Evolutionary conservation across 2,888 invertebrate species (phyloP), one percentile per base, ranked within the genome.

Genomic region (Unio delphinus): DNA sequence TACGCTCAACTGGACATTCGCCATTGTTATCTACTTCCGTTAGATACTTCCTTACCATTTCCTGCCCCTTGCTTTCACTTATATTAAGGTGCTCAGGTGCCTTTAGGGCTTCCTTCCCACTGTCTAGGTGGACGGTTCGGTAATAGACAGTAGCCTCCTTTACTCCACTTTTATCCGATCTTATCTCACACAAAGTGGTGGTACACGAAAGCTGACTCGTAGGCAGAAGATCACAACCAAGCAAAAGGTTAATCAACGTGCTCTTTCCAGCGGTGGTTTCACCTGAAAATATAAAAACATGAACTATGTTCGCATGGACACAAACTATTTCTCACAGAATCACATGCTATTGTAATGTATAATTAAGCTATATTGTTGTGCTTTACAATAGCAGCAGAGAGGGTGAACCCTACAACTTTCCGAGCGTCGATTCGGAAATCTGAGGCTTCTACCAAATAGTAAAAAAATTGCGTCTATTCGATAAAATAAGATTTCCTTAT

Each of bases 1-100:
- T 79, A 56, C 78, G 78, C 56, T 82, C 80, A 67, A 77, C 82
- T 1, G 80, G 80, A 45, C 80, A 83, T 28, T 83, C 81, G 8
- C 81, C 81, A 3, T 76, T 79, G 4, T 77, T 77, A 18, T 81
- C 80, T 18, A 69, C 56, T 15, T 73, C 64, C 20, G 57, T 61
- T 4, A 80, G 69, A 4, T 70, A 74, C 11, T 64, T 56, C 5
- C 73, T 64, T 20, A 81, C 69, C 34, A 67, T 45, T 11, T 65
- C 57, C 4, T 76, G 15, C 18, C 79, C 79, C 3, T 56, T 20
- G 11, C 71, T 68, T 1, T 65, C 30, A 18, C 66, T 65, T 7
- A 81, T 70, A 57, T 80, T 75, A 61, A 81, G 71, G 34, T 74
- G 72, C 3, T 64, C 61, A 0, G 80, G 70, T 4, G 57, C 28